Evolutionary conservation across 2,888 invertebrate species (phyloP), one percentile per base, ranked within the genome.

Genomic region (Tridacna crocea): DNA sequence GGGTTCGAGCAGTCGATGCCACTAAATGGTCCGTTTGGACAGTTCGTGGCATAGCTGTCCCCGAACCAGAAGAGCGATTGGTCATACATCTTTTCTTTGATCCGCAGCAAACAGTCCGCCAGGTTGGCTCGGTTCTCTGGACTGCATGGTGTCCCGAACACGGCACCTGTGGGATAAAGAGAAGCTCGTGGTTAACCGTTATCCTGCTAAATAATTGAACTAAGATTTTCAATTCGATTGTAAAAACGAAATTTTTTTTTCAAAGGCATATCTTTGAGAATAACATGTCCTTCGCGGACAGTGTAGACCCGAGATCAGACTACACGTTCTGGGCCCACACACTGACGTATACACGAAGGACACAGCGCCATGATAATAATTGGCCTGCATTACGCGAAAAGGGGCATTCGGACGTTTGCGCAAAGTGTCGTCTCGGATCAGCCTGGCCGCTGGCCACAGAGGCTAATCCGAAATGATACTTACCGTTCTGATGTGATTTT

Each of bases 31-130:
- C 79, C 81, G 17, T 65, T 51, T 15, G 79, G 80, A 47, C 85
- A 85, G 6, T n/a, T 48, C 0, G 26, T 51, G 19, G 46, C 15
- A 51, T 83, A 85, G 1, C 58, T 17, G 0, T 58, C 70, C 0
- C 85, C 85, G 58, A 85, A 85, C 85, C 85, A 85, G 66, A 80
- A 85, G 0, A 17, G 22, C 22, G 48, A 19, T 0, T 68, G 36
- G 61, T 75, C 73, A n/a, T 72, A 15, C 19, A 79, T 60, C 0
- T 36, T 22, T 13, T 63, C 55, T 24, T 65, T 63, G 51, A 85
- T 78, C 24, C 58, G 46, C 4, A 8, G 0, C 19, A 85, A 60
- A 46, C 85, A 85, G n/a, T 60, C 60, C 19, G 47, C 27, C n/a
- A 84, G 72, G 70, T 77, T 58, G 47, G 58, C 58, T 24, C 77